Evolutionary conservation across 2,888 invertebrate species (phyloP).

Genomic region (Bellardia pandia): DNA sequence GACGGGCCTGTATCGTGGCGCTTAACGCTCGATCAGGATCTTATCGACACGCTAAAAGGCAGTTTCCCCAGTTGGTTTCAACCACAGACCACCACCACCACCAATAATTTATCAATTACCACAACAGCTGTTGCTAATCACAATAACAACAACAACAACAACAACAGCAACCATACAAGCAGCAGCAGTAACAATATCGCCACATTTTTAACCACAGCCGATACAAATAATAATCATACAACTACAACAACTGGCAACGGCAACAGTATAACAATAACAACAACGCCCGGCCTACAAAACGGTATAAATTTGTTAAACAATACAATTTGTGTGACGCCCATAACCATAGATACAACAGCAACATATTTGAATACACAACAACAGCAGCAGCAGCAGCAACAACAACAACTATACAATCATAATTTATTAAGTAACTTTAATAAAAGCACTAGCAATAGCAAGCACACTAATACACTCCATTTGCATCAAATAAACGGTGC

Average conservation of each 20-base stretch:
- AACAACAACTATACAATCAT: slow-evolving; percentile 51
- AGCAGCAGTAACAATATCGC: slow-evolving; percentile 54
- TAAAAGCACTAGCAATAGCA: slow-evolving; percentile 43
- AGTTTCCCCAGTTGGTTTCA: slow-evolving; percentile 98
- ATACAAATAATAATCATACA: slow-evolving; percentile 72
- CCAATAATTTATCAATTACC: slow-evolving; percentile 6
- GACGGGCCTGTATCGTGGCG: slow-evolving; percentile 94
- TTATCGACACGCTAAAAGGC: slow-evolving; percentile 95
- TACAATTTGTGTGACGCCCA: slow-evolving; percentile 77
- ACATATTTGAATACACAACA: slow-evolving; percentile 63
- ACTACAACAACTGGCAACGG: slow-evolving; percentile 75
- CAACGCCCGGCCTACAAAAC: slow-evolving; percentile 51
- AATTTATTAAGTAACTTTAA: slow-evolving; percentile 29
- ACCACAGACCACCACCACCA: slow-evolving; percentile 75
- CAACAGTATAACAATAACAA: slow-evolving; percentile 76
- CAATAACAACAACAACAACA: slow-evolving; percentile 34
- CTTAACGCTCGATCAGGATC: slow-evolving; percentile 95
- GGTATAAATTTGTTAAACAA: slow-evolving; percentile 69
- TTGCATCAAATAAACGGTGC: slow-evolving; percentile 73
- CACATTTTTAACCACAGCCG: slow-evolving; percentile 45
- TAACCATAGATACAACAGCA: slow-evolving; percentile 73
- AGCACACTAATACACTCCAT: slow-evolving; percentile 79
- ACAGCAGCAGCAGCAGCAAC: slow-evolving; percentile 66
- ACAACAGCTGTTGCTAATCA: slow-evolving; percentile 14
- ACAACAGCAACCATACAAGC: slow-evolving; percentile 38